Evolutionary conservation across 2,888 invertebrate species (phyloP).

Genomic region (Drosophila maculinotata): DNA sequence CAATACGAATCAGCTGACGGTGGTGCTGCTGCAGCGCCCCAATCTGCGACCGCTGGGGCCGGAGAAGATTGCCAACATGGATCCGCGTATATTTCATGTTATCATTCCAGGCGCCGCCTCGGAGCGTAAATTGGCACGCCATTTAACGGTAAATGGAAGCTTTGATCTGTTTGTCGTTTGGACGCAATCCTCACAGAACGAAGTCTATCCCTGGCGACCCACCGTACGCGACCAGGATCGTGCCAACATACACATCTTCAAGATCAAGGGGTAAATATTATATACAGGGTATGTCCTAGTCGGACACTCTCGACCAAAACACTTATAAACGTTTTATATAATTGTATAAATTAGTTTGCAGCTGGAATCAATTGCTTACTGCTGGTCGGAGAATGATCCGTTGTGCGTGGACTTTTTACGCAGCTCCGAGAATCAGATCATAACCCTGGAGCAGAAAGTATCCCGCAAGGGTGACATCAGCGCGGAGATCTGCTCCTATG

Average conservation of each 20-base stretch:
- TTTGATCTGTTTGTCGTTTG: slow-evolving; percentile 89
- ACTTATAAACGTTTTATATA: neutral
- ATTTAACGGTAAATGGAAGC: slow-evolving; percentile 84
- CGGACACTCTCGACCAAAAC: no score
- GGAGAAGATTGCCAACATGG: slow-evolving; percentile 88
- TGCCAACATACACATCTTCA: slow-evolving; percentile 94
- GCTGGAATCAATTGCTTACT: slow-evolving; percentile 91
- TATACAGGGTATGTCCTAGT: no score
- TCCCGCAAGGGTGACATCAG: slow-evolving; percentile 90
- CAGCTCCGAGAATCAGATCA: slow-evolving; percentile 89
- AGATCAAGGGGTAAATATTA: slow-evolving; percentile 88
- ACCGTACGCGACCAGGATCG: slow-evolving; percentile 92
- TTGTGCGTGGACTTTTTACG: slow-evolving; percentile 92
- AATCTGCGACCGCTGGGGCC: slow-evolving; percentile 86
- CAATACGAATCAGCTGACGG: slow-evolving; percentile 89
- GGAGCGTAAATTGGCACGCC: slow-evolving; percentile 82
- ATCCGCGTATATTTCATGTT: slow-evolving; percentile 88
- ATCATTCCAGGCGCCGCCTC: slow-evolving; percentile 83
- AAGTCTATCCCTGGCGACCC: slow-evolving; percentile 97
- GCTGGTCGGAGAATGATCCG: slow-evolving; percentile 95
- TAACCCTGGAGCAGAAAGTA: slow-evolving; percentile 93
- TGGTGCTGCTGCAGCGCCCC: slow-evolving; percentile 88
- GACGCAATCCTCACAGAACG: slow-evolving; percentile 93
- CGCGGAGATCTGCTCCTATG: slow-evolving; percentile 89
- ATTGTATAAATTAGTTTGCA: slow-evolving; percentile 86